Evolutionary conservation across 1,140 invertebrate species (phyloP), one percentile per base, ranked within the genome.

Genomic region (Colletes gigas): DNA sequence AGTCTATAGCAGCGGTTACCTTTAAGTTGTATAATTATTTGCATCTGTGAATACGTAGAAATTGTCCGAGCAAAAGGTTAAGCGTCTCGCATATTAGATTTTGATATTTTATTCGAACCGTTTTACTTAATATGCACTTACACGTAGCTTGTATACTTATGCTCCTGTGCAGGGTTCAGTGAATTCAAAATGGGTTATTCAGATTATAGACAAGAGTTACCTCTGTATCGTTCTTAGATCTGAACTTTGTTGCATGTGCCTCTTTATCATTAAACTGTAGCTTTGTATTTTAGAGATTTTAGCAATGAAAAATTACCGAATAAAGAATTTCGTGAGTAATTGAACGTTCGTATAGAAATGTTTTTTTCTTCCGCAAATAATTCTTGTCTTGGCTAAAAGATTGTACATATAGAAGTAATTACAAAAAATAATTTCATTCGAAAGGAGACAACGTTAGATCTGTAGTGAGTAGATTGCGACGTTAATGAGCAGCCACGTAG

Each of bases 181-280:
- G 66, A 57, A 68, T 76, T 69, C 7, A 44, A 77, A 77, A 77
- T 52, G 30, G 76, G 76, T 72, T 63, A 62, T 21, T 41, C 47
- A 52, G 76, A 72, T 78, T 57, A 70, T 62, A 71, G 67, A 62
- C 68, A 78, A 78, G 68, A 54, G 66, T 62, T 78, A 70, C 70
- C 62, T 62, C 65, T 44, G 5, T 68, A 52, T 77, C 65, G 65
- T 66, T 55, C 41, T 14, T 62, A 44, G 47, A 78, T 78, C 57
- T 47, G 59, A 62, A 60, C 44, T 71, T 52, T 14, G 68, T 72
- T 60, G 76, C 67, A 72, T 69, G 74, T 47, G 41, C 19, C 19
- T 77, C 44, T 54, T 77, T 77, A 77, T 77, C 74, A 69, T 39
- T 14, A 55, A n/a, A 19, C 19, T 47, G 9, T 15, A 39, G 21